phyloP scores from a whole-genome alignment of 2,797 vertebrate genomes.

The Dicrostonyx torquatus region DNA sequence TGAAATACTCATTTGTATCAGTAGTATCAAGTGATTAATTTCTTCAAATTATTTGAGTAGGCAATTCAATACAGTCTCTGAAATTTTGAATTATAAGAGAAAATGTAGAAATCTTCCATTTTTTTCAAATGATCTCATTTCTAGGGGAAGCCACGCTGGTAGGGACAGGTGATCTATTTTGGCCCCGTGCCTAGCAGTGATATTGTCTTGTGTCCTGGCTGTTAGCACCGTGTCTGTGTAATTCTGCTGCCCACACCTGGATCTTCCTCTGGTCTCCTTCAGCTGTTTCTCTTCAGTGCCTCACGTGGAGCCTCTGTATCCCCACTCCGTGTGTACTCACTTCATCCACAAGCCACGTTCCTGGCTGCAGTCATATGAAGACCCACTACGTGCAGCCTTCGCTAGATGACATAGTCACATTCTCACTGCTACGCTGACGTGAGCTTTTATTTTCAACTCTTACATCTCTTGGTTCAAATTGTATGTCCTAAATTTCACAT shows the following conservation, averaged over 20 bases:
- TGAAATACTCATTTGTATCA: conserved; percentile 1
- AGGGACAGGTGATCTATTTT: not conserved
- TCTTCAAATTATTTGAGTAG: not conserved
- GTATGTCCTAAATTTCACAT: not conserved
- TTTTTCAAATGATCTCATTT: not conserved
- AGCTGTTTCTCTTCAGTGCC: not conserved
- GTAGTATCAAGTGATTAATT: conserved; percentile 18
- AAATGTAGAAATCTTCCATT: not conserved
- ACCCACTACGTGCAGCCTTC: not conserved
- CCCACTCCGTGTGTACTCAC: not conserved
- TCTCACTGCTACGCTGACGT: not conserved
- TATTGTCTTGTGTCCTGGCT: not conserved
- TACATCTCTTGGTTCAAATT: conserved; percentile 23
- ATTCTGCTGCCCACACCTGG: not conserved
- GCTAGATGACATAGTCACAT: not conserved
- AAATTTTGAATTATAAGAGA: conserved; percentile 50
- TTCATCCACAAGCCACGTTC: not conserved
- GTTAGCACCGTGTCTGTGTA: not conserved
- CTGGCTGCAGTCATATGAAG: not conserved
- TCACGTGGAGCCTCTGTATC: not conserved
- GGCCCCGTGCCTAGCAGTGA: not conserved
- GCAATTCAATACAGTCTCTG: not conserved
- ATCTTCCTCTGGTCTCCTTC: not conserved
- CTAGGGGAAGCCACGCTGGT: not conserved
- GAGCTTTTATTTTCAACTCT: conserved; percentile 34